Evolutionary conservation across 2,113 vertebrate species (phyloP), one percentile per base, ranked within the genome.

Genomic region (Heterocephalus glaber): DNA sequence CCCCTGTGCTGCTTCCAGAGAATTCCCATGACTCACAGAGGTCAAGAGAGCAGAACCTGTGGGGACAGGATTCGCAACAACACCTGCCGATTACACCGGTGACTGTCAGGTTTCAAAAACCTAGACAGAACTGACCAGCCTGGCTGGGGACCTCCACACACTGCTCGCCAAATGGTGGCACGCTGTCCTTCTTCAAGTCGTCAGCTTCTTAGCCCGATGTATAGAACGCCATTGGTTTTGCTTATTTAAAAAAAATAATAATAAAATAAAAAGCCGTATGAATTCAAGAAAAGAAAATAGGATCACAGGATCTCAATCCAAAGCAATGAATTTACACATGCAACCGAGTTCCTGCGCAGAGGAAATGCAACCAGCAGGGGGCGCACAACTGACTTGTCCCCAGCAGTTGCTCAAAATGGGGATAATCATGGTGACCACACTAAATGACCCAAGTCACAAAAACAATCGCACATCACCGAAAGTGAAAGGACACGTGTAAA

Each of bases 1-100:
- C 33, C 70, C 83, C 47, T 9, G 0, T 4, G 93, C 93, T 95
- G 90, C 91, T 96, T 92, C 81, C 58, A 70, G 95, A 98, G 86
- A 93, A 70, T 84, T 86, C 56, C 65, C 4, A 26, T 0, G 94
- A 38, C 35, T 85, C 5, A 92, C 79, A 80, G 14, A 96, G 86
- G 95, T 96, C 86, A 56, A 41, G 52, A 76, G 89, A 61, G 38
- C n/a, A 2, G 3, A 2, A 68, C 33, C 44, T 0, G 0, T 88
- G 82, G 81, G 80, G 2, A 92, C 24, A 1, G 68, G 74, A 83
- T 60, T 79, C 17, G 86, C 86, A 70, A 0, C 20, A 63, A 82
- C 11, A 83, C 2, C 58, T 76, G 30, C 17, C 17, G 72, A 4
- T 41, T 33, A 44, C 61, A 14, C 47, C 63, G 52, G 41, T 3